phyloP scores from a whole-genome alignment of 53 echinoderm and acorn worm genomes.

The Paracentrotus lividus region DNA sequence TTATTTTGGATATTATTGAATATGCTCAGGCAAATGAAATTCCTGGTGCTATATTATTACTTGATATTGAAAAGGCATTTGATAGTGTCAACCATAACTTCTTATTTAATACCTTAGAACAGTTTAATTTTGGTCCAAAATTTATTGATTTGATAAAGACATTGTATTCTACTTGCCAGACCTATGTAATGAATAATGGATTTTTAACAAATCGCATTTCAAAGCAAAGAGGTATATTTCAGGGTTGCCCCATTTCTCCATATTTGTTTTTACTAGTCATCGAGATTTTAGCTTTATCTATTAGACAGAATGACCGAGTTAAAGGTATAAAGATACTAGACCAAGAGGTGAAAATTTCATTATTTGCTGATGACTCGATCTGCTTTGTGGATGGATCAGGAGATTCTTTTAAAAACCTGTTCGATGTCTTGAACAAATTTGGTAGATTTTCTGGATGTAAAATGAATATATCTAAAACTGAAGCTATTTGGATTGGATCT shows the following conservation, averaged over 20 bases:
- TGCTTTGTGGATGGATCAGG: neutral
- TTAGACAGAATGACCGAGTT: neutral
- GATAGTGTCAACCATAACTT: neutral
- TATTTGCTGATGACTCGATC: neutral
- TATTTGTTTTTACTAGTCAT: too few species aligned
- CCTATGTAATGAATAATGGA: neutral
- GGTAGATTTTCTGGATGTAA: neutral
- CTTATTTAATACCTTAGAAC: neutral
- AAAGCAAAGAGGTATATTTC: neutral
- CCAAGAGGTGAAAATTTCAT: neutral
- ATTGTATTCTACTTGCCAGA: neutral
- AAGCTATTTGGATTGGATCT: neutral
- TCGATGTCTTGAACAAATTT: neutral
- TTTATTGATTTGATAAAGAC: neutral
- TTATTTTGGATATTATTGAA: neutral
- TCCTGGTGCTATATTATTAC: neutral
- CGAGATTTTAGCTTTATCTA: neutral
- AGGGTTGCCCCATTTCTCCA: neutral
- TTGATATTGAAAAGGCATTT: constrained; percentile 1
- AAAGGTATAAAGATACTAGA: neutral
- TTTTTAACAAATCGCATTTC: neutral
- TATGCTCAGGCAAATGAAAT: neutral
- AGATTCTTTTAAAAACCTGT: neutral
- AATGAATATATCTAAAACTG: neutral
- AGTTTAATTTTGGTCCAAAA: neutral